phyloP scores from a whole-genome alignment of 2,888 invertebrate species.

The Crepidodera aurea region DNA sequence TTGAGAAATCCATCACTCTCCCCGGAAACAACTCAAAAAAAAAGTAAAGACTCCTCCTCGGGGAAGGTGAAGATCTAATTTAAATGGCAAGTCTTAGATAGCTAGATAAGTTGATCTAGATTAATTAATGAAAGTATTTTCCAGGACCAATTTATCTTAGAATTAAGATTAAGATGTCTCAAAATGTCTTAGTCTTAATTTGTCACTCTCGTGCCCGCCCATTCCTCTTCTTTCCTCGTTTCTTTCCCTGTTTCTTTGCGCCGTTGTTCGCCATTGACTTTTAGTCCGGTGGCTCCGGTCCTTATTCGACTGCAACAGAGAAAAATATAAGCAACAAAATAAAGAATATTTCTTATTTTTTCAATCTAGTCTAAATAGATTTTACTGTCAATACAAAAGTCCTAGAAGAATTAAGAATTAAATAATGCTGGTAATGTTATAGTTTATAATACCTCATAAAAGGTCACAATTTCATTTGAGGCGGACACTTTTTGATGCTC shows the following conservation, averaged over 20 bases:
- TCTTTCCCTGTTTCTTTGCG: conserved; percentile 26
- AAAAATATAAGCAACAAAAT: too few species aligned
- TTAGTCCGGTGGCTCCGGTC: neutral
- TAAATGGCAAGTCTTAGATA: conserved; percentile 54
- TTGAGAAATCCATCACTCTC: conserved; percentile 27
- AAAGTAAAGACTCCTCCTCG: conserved; percentile 32
- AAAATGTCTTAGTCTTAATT: conserved; percentile 61
- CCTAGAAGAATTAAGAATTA: too few species aligned
- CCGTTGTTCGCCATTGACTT: conserved; percentile 30
- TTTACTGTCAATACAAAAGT: too few species aligned
- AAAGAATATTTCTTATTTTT: too few species aligned
- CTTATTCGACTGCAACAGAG: too few species aligned
- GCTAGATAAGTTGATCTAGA: conserved; percentile 61
- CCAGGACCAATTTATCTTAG: conserved; percentile 62
- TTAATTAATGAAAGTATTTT: conserved; percentile 62
- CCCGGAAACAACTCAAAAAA: conserved; percentile 24
- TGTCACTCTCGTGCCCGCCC: conserved; percentile 51
- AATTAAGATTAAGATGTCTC: conserved; percentile 62
- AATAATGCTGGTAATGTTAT: too few species aligned
- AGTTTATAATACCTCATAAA: too few species aligned
- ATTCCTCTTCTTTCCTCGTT: conserved; percentile 30
- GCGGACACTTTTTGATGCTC: too few species aligned
- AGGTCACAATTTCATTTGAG: too few species aligned
- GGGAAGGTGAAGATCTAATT: conserved; percentile 41
- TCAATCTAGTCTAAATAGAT: too few species aligned